These are phyloP conservation scores for Anticlea derivata DNA, from an alignment of 2,888 invertebrate genomes.

Conservation along the genomic window DNA sequence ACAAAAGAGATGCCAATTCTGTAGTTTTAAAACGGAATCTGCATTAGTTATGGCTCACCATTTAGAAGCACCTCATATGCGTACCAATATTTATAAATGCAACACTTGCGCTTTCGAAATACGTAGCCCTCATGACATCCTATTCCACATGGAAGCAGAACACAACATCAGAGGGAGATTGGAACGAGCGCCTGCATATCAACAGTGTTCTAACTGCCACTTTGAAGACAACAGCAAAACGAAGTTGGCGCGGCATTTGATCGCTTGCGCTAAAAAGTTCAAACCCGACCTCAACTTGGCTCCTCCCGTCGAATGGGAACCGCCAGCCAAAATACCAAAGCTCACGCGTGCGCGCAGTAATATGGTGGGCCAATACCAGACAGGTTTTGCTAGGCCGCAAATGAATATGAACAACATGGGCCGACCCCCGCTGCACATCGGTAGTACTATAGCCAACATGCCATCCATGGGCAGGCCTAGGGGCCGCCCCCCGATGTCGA, in stretches of 20 bases:
- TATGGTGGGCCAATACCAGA: constrained; percentile 73
- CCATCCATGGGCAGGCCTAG: constrained; percentile 70
- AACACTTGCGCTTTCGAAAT: constrained; percentile 94
- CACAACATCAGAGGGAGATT: constrained; percentile 95
- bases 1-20: constrained; percentile 94
- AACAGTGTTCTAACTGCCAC: constrained; percentile 97
- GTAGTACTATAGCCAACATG: constrained; percentile 57
- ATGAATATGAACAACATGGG: constrained; percentile 72
- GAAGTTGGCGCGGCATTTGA: constrained; percentile 93
- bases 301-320: constrained; percentile 96
- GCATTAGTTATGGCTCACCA: constrained; percentile 94
- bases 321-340: constrained; percentile 96
- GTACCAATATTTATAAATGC: constrained; percentile 93
- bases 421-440: constrained; percentile 62
- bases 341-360: constrained; percentile 72
- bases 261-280: constrained; percentile 95
- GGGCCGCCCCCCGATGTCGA: constrained; percentile 73
- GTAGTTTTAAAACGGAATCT: constrained; percentile 96
- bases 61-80: constrained; percentile 96
- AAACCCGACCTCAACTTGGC: constrained; percentile 94
- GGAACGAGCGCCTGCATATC: constrained; percentile 94
- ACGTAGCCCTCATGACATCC: constrained; percentile 94
- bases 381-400: constrained; percentile 77
- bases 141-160: constrained; percentile 97
- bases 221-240: constrained; percentile 98